Percentiles rank a stretch among this genome's conserved stretches.
Evolutionary conservation across 2,113 vertebrate genomes (phyloP).

Genomic region (Menidia beryllina): DNA sequence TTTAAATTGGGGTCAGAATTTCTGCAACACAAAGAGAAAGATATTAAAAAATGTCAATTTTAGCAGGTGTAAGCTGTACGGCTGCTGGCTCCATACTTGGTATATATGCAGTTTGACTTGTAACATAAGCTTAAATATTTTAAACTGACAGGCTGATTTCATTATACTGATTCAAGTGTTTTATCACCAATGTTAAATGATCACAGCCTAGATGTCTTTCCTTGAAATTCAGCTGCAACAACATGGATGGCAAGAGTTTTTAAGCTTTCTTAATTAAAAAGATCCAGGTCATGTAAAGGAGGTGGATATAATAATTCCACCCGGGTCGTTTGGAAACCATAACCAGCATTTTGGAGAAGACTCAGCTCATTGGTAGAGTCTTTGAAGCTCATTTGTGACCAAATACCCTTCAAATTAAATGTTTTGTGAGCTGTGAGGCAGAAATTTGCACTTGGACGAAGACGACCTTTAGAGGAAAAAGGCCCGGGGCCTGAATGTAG

Average conservation of each 20-base stretch:
- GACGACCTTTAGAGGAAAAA: slow-evolving; percentile 41
- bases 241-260: not conserved
- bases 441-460: slow-evolving; percentile 75
- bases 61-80: not conserved
- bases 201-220: slow-evolving; percentile 1
- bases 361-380: not conserved
- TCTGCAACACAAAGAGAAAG: not conserved
- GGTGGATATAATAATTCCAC: slow-evolving; percentile 8
- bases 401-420: slow-evolving; percentile 28
- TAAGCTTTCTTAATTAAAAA: not conserved
- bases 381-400: slow-evolving; percentile 28
- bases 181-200: not conserved
- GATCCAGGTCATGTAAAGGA: not conserved
- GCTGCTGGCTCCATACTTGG: not conserved
- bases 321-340: not conserved
- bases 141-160: not conserved
- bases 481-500: slow-evolving; percentile 62
- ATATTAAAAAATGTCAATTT: no score
- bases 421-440: slow-evolving; percentile 59
- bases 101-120: slow-evolving; percentile 2
- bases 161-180: not conserved
- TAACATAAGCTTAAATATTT: slow-evolving; percentile 25
- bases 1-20: slow-evolving; percentile 1
- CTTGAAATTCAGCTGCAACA: not conserved
- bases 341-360: not conserved